Percentiles rank a stretch among this genome's conserved stretches.
These are phyloP conservation scores for Gymnoscelis rufifasciata DNA, from an alignment of 2,888 invertebrate genomes.

Conservation along the genomic window DNA sequence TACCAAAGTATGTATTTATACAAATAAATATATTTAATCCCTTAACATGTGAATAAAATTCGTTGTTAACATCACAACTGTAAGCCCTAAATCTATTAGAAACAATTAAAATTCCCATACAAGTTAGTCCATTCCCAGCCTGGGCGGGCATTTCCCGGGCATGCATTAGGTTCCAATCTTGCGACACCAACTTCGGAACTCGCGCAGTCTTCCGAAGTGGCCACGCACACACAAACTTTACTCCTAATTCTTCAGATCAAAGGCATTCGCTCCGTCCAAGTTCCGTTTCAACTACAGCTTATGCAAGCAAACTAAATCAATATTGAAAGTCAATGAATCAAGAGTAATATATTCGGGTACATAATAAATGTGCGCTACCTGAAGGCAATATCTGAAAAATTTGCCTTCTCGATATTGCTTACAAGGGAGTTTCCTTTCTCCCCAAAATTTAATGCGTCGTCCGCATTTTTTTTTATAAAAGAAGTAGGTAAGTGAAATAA, in stretches of 20 bases:
- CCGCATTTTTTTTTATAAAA: constrained; percentile 78
- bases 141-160: constrained; percentile 18
- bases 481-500: constrained; percentile 79
- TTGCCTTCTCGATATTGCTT: constrained; percentile 80
- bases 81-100: too few species aligned
- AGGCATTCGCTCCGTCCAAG: constrained; percentile 45
- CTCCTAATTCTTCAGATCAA: constrained; percentile 58
- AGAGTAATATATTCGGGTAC: constrained; percentile 80
- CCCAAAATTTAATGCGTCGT: constrained; percentile 79
- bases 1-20: too few species aligned
- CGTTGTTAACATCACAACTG: too few species aligned
- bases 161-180: constrained; percentile 34
- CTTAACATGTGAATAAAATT: too few species aligned
- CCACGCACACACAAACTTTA: constrained; percentile 40
- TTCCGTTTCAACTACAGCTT: constrained; percentile 71
- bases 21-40: too few species aligned
- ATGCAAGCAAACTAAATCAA: constrained; percentile 79
- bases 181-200: constrained; percentile 29
- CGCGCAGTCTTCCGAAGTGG: constrained; percentile 35
- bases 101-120: constrained; percentile 7
- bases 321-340: constrained; percentile 79
- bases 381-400: constrained; percentile 80
- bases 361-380: constrained; percentile 80
- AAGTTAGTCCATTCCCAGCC: constrained; percentile 11
- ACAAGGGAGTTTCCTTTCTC: constrained; percentile 79